phyloP scores from a whole-genome alignment of 2,888 invertebrate genomes.

The Lithodes maja region DNA sequence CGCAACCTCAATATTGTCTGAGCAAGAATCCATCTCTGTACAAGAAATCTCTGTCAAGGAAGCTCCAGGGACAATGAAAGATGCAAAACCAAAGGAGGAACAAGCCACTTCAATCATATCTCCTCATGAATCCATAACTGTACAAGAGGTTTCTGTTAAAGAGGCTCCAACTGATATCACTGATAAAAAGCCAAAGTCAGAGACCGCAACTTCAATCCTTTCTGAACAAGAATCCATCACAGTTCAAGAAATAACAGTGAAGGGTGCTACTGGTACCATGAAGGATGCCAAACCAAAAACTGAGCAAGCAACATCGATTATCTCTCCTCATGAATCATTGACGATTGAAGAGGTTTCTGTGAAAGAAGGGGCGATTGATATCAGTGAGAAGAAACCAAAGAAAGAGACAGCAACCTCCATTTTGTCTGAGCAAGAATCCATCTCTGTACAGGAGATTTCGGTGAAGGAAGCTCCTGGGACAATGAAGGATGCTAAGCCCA shows the following conservation, averaged over 20 bases:
- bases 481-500: conserved; percentile 28
- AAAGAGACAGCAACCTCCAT: conserved; percentile 72
- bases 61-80: conserved; percentile 72
- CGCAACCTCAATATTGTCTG: conserved; percentile 50
- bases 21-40: conserved; percentile 71
- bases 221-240: conserved; percentile 70
- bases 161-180: conserved; percentile 53
- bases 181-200: conserved; percentile 30
- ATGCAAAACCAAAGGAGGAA: conserved; percentile 61
- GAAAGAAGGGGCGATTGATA: conserved; percentile 44
- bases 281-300: conserved; percentile 43
- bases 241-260: conserved; percentile 71
- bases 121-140: conserved; percentile 49
- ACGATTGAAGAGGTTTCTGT: conserved; percentile 56
- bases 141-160: conserved; percentile 54
- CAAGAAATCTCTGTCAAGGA: conserved; percentile 74
- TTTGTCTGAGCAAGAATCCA: conserved; percentile 36
- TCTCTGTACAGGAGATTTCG: conserved; percentile 38
- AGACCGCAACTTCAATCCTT: conserved; percentile 34
- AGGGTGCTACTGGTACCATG: conserved; percentile 40
- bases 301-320: conserved; percentile 28
- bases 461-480: conserved; percentile 38
- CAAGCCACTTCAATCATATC: conserved; percentile 51
- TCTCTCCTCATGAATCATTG: conserved; percentile 52
- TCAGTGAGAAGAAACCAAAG: conserved; percentile 70